Evolutionary conservation across 2,888 invertebrate species (phyloP).

Genomic region (Lycia hirtaria): DNA sequence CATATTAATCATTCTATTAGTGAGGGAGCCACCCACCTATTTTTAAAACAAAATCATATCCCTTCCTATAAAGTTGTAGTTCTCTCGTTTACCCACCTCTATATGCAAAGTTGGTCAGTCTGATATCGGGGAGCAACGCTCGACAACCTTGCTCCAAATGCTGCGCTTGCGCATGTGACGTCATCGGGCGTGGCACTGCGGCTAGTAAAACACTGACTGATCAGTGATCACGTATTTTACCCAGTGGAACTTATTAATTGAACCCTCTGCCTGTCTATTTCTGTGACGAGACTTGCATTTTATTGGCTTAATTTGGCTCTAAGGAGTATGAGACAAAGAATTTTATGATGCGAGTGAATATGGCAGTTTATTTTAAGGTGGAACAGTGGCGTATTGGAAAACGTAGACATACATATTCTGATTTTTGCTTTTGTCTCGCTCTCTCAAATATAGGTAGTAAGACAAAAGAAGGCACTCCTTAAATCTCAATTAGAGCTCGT

Average conservation of each 20-base stretch:
- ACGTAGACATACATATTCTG: too few species aligned
- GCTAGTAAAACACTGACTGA: neutral
- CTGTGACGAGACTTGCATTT: slow-evolving; percentile 8
- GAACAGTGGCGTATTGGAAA: too few species aligned
- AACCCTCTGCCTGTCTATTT: slow-evolving; percentile 18
- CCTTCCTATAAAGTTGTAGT: neutral
- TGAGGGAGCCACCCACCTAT: neutral
- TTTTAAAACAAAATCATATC: neutral
- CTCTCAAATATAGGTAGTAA: too few species aligned
- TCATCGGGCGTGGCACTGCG: slow-evolving; percentile 42
- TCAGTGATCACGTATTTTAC: slow-evolving; percentile 2
- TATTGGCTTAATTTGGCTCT: neutral
- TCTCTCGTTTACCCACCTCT: neutral
- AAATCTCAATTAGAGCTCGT: too few species aligned
- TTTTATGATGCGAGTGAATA: neutral
- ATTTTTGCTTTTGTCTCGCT: too few species aligned
- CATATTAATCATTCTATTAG: neutral
- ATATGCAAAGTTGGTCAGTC: neutral
- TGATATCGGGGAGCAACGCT: slow-evolving; percentile 15
- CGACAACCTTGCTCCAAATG: slow-evolving; percentile 51
- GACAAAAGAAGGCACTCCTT: too few species aligned
- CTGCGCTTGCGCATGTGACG: slow-evolving; percentile 48
- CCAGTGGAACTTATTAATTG: slow-evolving; percentile 18
- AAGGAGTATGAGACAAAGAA: neutral
- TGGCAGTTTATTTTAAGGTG: too few species aligned